These are phyloP conservation scores for Eilema caniola DNA, from an alignment of 2,888 invertebrate species.

Conservation along the genomic window DNA sequence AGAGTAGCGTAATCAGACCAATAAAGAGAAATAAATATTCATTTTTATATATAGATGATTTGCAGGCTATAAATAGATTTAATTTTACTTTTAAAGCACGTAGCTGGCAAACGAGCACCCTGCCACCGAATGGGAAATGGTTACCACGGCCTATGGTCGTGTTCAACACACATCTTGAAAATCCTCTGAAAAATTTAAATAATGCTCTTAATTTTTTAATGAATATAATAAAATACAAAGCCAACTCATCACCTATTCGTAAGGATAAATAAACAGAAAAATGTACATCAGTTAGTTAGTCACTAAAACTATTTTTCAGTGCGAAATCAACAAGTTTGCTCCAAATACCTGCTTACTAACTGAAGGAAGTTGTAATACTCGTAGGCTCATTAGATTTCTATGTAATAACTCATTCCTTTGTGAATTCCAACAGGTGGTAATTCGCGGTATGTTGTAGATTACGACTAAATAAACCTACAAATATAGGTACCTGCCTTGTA, in stretches of 20 bases:
- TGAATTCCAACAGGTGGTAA: conserved; percentile 1
- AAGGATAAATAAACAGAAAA: neutral
- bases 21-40: too few relatives aligned
- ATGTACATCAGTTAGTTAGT: neutral
- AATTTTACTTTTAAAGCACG: too few relatives aligned
- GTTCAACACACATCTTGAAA: too few relatives aligned
- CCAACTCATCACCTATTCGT: neutral
- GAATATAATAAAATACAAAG: too few relatives aligned
- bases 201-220: too few relatives aligned
- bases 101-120: too few relatives aligned
- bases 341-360: neutral
- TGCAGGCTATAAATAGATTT: too few relatives aligned
- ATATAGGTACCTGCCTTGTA: neutral
- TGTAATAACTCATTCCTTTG: neutral
- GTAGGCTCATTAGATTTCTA: neutral
- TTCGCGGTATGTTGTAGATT: neutral
- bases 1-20: too few relatives aligned
- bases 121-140: too few relatives aligned
- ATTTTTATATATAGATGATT: too few relatives aligned
- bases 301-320: neutral
- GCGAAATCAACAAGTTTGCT: neutral
- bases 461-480: neutral
- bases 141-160: too few relatives aligned
- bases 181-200: too few relatives aligned
- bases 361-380: neutral